Evolutionary conservation across 2,888 invertebrate species (phyloP).

Genomic region (Harpalus rubripes): DNA sequence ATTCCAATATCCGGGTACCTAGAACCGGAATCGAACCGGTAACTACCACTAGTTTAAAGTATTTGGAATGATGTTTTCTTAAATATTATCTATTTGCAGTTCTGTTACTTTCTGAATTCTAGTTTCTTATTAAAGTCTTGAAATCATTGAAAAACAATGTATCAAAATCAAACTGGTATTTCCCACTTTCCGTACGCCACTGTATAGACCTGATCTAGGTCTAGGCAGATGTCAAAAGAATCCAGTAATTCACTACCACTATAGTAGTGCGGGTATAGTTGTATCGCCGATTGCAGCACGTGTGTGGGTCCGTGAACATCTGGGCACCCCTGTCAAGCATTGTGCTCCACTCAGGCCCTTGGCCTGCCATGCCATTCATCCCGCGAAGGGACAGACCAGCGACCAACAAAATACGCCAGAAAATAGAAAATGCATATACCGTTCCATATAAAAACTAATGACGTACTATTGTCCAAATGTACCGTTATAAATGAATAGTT

Average conservation of each 20-base stretch:
- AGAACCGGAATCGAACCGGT: no score
- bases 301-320: slow-evolving; percentile 57
- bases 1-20: no score
- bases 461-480: background rate
- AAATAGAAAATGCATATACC: background rate
- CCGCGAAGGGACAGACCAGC: slow-evolving; percentile 43
- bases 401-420: slow-evolving; percentile 19
- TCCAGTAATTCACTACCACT: slow-evolving; percentile 15
- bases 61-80: no score
- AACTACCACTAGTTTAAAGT: no score
- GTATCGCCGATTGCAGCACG: slow-evolving; percentile 29
- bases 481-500: no score
- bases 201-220: background rate
- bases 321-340: slow-evolving; percentile 62
- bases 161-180: no score
- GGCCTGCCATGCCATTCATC: slow-evolving; percentile 48
- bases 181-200: slow-evolving; percentile 10
- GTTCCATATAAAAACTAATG: background rate
- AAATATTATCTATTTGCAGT: no score
- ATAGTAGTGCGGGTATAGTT: slow-evolving; percentile 26
- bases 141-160: no score
- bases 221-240: slow-evolving; percentile 64
- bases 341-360: slow-evolving; percentile 22
- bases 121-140: no score
- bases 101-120: no score